Conservation (phyloP, 2,113 vertebrate species). For the Garra rufa region DNA sequence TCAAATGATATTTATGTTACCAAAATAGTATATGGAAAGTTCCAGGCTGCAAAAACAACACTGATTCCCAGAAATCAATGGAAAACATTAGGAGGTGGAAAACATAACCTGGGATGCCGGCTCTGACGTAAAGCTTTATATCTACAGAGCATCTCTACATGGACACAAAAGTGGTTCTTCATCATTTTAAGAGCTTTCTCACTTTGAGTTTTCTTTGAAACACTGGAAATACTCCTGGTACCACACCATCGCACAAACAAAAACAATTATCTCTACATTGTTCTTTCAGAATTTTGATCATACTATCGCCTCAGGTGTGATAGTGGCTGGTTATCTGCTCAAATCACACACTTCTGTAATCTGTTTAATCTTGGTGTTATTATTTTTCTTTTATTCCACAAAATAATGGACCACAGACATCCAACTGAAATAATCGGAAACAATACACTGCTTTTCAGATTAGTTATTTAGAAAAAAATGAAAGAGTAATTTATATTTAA, state of each 20-base stretch:
- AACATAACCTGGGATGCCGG: not conserved
- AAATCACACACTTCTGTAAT: not conserved
- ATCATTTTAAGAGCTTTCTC: not conserved
- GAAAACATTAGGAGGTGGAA: not conserved
- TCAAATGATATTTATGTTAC: not conserved
- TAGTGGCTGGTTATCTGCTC: not conserved
- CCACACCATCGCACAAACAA: not conserved
- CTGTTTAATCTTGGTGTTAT: not conserved
- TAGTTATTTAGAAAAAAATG: not conserved
- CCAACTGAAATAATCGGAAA: not conserved
- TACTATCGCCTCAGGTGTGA: not conserved
- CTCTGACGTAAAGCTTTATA: not conserved
- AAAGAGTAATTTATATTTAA: not conserved
- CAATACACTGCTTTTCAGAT: not conserved
- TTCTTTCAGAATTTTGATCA: not conserved
- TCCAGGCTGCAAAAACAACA: not conserved
- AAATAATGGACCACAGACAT: not conserved
- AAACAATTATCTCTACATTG: not conserved
- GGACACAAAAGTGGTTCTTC: not conserved
- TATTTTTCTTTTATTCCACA: constrained; percentile 12
- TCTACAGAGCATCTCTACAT: not conserved
- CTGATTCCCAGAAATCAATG: not conserved
- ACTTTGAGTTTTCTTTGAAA: not conserved
- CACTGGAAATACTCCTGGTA: not conserved
- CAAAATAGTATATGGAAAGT: not conserved